Conservation (phyloP, 2,113 vertebrate genomes). For the Channa maculata region DNA sequence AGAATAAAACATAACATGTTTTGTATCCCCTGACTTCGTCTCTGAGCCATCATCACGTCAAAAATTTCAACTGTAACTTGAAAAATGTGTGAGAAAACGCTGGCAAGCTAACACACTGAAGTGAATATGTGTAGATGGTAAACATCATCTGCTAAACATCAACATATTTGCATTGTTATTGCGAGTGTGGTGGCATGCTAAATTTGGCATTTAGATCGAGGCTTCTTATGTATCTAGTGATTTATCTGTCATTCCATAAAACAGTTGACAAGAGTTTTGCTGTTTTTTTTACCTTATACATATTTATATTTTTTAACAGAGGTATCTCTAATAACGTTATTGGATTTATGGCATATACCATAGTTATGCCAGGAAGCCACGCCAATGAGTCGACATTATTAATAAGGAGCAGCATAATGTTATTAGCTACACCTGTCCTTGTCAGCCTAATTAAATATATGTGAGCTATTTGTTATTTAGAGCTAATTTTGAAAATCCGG, state of each 20-base stretch:
- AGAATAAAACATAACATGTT: too few species aligned
- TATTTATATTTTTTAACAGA: background rate
- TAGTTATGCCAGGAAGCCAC: background rate
- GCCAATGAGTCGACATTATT: background rate
- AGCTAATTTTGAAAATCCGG: constrained; percentile 4
- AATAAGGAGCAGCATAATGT: constrained; percentile 1
- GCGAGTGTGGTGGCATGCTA: background rate
- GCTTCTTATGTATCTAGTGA: background rate
- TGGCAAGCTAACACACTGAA: too few species aligned
- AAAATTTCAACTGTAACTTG: too few species aligned
- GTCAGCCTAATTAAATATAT: constrained; percentile 13
- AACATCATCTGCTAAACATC: background rate
- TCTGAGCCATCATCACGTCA: too few species aligned
- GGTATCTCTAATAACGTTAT: background rate
- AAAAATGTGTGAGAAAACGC: too few species aligned
- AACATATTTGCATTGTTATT: background rate
- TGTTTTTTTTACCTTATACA: background rate
- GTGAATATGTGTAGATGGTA: too few species aligned
- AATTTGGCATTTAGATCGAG: background rate
- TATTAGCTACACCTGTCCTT: constrained; percentile 1
- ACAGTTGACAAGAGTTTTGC: background rate
- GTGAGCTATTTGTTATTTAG: background rate
- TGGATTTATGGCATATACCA: background rate
- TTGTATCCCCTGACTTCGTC: too few species aligned
- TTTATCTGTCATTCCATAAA: background rate